Base-by-base conservation (phyloP, 2,888 invertebrate genomes). In the Aleiodes leptofemur region DNA sequence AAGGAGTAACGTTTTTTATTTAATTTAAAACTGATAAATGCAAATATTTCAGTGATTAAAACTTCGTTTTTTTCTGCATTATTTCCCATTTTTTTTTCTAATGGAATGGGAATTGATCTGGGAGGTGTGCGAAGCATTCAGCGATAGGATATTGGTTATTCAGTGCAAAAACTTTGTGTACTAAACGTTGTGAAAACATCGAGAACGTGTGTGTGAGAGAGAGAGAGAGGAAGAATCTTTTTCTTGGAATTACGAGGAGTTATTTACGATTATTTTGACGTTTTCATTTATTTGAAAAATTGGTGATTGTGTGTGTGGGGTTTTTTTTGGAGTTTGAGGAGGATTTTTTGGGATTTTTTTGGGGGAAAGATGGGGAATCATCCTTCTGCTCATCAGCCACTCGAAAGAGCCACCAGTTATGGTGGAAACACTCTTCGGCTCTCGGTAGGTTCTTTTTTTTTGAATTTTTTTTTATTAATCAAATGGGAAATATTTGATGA, bases 321-420 rank as follows among this genome's bases (percentile, higher is more conserved):
- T 53, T 53, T 53, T 53, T 3, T 7, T 53, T 53, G n/a, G 16
- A 53, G 2, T n/a, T 7, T 34, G 34, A 34, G 53, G 53, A 34
- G 14, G 16, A 14, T 53, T 53, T 53, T 23, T 23, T 23, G 43
- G 43, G 11, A 43, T 43, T 43, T 9, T 13, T 59, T 51, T 2
- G 23, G 23, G 23, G 23, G 23, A 23, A 76, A 57, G 83, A 96
- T 95, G 96, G 96, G 96, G 86, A 96, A 96, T 90, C 95, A 95
- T 90, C 94, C 95, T 86, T 95, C 96, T 83, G 94, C 95, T 86
- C 96, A 96, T 90, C 95, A 95, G 90, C 95, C 96, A 83, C 92
- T 96, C 89, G 95, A 95, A 88, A 92, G 94, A 89, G 93, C 92
- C 79, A 84, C 86, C 82, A 86, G 84, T 82, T 86, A 86, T 81